Conservation (phyloP, 2,797 vertebrate genomes). For the Telmatherina bonti region DNA sequence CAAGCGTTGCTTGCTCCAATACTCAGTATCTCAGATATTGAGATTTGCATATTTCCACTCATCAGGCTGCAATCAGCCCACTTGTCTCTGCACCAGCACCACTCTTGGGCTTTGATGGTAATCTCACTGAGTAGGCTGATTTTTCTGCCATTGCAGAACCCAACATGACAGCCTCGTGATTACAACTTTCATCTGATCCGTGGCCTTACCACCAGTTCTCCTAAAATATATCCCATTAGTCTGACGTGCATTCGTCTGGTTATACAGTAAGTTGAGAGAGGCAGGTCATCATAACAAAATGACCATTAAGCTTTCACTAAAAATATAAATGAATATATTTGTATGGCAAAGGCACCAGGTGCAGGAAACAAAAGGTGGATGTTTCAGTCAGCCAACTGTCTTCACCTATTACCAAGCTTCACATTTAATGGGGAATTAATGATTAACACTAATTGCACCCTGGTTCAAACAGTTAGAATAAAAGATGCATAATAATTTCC, state of each 20-base stretch:
- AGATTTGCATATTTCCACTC: not conserved
- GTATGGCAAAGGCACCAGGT: not conserved
- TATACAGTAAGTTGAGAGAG: not conserved
- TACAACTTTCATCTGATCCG: not conserved
- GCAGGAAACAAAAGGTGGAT: not conserved
- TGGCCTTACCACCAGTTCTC: not conserved
- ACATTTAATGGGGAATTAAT: slow-evolving; percentile 18
- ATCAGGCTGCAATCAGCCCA: slow-evolving; percentile 5
- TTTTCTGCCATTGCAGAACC: not conserved
- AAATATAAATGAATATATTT: not conserved
- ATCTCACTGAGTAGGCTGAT: slow-evolving; percentile 4
- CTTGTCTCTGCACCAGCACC: not conserved
- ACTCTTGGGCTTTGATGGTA: slow-evolving; percentile 14
- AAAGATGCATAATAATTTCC: slow-evolving; percentile 29
- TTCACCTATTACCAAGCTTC: not conserved
- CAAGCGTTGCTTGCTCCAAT: too few species aligned
- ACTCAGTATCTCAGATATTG: too few species aligned
- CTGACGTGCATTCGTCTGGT: not conserved
- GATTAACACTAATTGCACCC: slow-evolving; percentile 44
- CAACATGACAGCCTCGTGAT: slow-evolving; percentile 5
- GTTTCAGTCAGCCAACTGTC: not conserved
- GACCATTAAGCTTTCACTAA: not conserved
- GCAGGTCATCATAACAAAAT: not conserved
- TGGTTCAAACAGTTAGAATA: slow-evolving; percentile 9
- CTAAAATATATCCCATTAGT: slow-evolving; percentile 8